A percentile compares a stretch with the other conserved stretches of the same genome.
Conservation (phyloP, 2,888 invertebrate species). For the Dolichopus griseipennis region DNA sequence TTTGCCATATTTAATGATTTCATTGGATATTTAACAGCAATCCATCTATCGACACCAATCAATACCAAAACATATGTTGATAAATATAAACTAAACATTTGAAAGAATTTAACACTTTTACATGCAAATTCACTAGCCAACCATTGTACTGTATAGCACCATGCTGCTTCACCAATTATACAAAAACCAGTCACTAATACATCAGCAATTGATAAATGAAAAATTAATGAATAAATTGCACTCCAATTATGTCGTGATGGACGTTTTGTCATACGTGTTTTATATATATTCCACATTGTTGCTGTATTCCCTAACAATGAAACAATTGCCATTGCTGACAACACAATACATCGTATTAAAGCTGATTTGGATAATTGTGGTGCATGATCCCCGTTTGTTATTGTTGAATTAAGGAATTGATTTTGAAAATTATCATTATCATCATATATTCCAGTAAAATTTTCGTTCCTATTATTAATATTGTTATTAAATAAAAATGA, state of each 20-base stretch:
- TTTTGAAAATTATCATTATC: neutral
- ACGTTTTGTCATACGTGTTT: slow-evolving; percentile 51
- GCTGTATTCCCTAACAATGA: slow-evolving; percentile 67
- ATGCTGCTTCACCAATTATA: slow-evolving; percentile 69
- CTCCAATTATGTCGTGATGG: slow-evolving; percentile 56
- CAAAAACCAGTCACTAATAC: slow-evolving; percentile 73
- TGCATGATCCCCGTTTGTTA: slow-evolving; percentile 50
- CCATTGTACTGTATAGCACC: slow-evolving; percentile 76
- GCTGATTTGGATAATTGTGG: slow-evolving; percentile 57
- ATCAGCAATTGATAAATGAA: slow-evolving; percentile 75
- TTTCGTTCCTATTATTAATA: neutral
- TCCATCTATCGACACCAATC: slow-evolving; percentile 73
- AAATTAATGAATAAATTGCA: slow-evolving; percentile 66
- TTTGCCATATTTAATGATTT: slow-evolving; percentile 58
- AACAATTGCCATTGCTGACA: slow-evolving; percentile 60
- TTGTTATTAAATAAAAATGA: neutral
- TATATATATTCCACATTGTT: slow-evolving; percentile 66
- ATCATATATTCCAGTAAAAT: neutral
- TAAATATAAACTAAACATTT: slow-evolving; percentile 72
- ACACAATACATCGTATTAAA: slow-evolving; percentile 56
- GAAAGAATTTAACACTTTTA: slow-evolving; percentile 70
- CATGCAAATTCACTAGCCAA: slow-evolving; percentile 66
- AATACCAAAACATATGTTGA: slow-evolving; percentile 75
- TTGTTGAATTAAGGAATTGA: neutral
- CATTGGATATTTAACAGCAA: slow-evolving; percentile 74